phyloP scores from a whole-genome alignment of 1,140 invertebrate genomes.

The Drosophila varians region DNA sequence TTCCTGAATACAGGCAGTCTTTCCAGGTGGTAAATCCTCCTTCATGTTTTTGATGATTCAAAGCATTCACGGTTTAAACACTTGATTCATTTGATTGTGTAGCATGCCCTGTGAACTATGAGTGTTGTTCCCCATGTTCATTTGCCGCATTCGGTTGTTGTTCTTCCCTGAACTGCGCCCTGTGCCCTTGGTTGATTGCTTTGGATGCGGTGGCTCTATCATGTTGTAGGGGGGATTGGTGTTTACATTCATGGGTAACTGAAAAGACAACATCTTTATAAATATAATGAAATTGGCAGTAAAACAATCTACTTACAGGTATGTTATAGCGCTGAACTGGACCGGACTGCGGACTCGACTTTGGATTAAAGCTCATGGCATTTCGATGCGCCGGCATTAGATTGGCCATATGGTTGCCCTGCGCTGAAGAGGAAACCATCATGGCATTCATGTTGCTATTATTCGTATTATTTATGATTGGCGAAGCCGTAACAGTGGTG shows the following conservation, averaged over 20 bases:
- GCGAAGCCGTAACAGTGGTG: conserved; percentile 20
- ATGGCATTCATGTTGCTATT: conserved; percentile 25
- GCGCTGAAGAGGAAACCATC: conserved; percentile 26
- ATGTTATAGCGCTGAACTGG: conserved; percentile 60
- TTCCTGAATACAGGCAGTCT: conserved; percentile 34
- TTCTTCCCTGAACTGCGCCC: conserved; percentile 36
- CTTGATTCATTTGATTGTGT: conserved; percentile 50
- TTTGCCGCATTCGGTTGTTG: conserved; percentile 36
- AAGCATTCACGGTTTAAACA: conserved; percentile 52
- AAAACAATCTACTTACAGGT: conserved; percentile 36
- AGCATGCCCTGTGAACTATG: conserved; percentile 38
- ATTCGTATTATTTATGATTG: conserved; percentile 16
- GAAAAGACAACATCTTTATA: neutral
- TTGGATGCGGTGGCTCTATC: conserved; percentile 47
- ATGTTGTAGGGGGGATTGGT: conserved; percentile 31
- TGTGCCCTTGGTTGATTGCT: conserved; percentile 39
- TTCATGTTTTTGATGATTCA: neutral
- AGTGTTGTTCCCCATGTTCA: conserved; percentile 16
- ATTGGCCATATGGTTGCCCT: conserved; percentile 35
- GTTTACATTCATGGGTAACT: conserved; percentile 63
- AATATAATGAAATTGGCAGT: neutral
- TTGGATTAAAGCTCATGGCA: conserved; percentile 23
- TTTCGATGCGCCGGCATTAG: conserved; percentile 42
- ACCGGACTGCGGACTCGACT: conserved; percentile 3
- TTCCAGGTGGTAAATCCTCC: neutral